A percentile compares a stretch with the other conserved stretches of the same genome.
phyloP scores from a whole-genome alignment of 2,888 invertebrate genomes.

The Andrena chrysosceles region DNA sequence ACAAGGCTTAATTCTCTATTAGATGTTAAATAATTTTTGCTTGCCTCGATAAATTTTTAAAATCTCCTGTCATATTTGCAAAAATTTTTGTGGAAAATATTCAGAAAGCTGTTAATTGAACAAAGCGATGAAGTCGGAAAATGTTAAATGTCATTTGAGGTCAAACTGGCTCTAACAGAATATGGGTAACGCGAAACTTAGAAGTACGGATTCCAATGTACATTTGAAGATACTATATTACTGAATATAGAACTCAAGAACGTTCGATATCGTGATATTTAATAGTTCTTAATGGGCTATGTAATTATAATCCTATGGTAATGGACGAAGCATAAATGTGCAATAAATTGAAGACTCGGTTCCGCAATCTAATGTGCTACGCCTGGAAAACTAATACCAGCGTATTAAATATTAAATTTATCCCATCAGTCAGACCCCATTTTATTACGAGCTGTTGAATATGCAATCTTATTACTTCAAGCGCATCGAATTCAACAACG shows the following conservation, averaged over 20 bases:
- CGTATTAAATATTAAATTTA: conserved; percentile 8
- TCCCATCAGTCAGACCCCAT: background rate
- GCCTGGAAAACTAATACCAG: conserved; percentile 3
- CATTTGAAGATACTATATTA: too few relatives aligned
- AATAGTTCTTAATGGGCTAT: background rate
- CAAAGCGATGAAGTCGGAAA: too few relatives aligned
- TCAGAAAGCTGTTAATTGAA: too few relatives aligned
- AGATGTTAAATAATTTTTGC: too few relatives aligned
- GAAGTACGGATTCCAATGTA: background rate
- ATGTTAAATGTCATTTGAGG: too few relatives aligned
- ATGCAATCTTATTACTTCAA: background rate
- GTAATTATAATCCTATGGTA: conserved; percentile 4
- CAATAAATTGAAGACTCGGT: background rate
- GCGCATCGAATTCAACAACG: background rate
- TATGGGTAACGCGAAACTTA: background rate
- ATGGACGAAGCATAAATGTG: conserved; percentile 1
- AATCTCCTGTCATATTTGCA: too few relatives aligned
- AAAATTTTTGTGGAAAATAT: too few relatives aligned
- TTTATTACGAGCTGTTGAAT: background rate
- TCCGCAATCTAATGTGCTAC: background rate
- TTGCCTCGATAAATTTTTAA: too few relatives aligned
- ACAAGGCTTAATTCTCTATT: too few relatives aligned
- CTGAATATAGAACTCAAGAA: background rate
- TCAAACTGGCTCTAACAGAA: background rate
- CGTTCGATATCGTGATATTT: background rate